Conservation (phyloP, 2,888 invertebrate genomes). For the Coelogynopora nodosa region DNA sequence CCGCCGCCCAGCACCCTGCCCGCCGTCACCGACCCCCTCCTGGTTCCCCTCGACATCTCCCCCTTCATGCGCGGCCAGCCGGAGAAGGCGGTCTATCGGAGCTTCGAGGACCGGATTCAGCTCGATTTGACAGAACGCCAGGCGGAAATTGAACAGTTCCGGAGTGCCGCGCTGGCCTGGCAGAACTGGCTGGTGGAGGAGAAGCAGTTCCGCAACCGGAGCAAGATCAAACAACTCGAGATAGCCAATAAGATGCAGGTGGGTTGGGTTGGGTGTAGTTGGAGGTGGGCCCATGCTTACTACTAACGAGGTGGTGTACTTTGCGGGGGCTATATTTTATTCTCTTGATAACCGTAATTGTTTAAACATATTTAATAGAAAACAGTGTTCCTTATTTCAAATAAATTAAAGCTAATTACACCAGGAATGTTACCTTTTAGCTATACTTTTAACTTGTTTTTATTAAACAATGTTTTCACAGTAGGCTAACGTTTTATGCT, state of each 20-base stretch:
- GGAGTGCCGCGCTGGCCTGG: constrained; percentile 54
- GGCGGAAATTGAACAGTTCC: constrained; percentile 56
- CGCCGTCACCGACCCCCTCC: constrained; percentile 53
- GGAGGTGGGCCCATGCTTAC: too few relatives aligned
- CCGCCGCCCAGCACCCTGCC: constrained; percentile 53
- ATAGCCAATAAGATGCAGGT: constrained; percentile 59
- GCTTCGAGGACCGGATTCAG: constrained; percentile 52
- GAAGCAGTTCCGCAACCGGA: constrained; percentile 54
- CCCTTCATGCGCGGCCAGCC: constrained; percentile 52
- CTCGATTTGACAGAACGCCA: constrained; percentile 54
- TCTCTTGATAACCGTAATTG: too few relatives aligned
- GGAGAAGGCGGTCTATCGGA: neutral
- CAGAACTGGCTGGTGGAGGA: constrained; percentile 57
- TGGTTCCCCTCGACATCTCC: constrained; percentile 56
- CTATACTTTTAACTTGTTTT: too few relatives aligned
- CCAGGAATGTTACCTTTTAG: too few relatives aligned
- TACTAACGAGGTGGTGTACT: too few relatives aligned
- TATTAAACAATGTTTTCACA: too few relatives aligned
- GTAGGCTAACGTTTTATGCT: too few relatives aligned
- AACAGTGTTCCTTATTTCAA: too few relatives aligned
- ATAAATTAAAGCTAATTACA: too few relatives aligned
- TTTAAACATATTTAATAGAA: too few relatives aligned
- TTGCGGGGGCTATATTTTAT: too few relatives aligned
- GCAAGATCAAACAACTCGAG: constrained; percentile 58
- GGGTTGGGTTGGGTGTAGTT: too few relatives aligned